Percentiles rank a stretch among this genome's conserved stretches.
Evolutionary conservation across 2,113 vertebrate species (phyloP).

Genomic region (Salvelinus namaycush): DNA sequence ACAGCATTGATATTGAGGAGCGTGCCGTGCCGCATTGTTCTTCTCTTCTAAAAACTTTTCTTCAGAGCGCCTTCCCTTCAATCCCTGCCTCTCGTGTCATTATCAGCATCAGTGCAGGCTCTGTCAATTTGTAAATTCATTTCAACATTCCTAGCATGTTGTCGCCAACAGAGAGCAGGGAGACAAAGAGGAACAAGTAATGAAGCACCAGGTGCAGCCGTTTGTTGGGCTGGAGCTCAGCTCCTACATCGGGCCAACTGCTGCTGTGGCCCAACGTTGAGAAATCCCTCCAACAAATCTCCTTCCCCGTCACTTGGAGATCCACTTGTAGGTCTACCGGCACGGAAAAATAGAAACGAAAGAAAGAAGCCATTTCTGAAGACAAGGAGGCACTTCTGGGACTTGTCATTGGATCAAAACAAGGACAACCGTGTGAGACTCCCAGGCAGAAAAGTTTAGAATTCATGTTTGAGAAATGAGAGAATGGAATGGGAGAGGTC

Average conservation of each 20-base stretch:
- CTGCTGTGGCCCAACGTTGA: conserved; percentile 28
- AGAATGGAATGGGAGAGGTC: conserved; percentile 1
- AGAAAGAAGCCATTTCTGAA: conserved; percentile 1
- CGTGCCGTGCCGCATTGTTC: conserved; percentile 31
- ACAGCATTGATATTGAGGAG: conserved; percentile 17
- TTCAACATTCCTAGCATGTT: conserved; percentile 36
- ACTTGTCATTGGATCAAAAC: conserved; percentile 30
- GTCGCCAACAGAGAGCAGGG: conserved; percentile 14
- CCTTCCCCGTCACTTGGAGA: background rate
- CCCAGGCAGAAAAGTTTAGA: conserved; percentile 11
- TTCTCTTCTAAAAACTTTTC: conserved; percentile 41
- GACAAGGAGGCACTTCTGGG: conserved; percentile 29
- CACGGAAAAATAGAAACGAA: background rate
- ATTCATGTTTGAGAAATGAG: background rate
- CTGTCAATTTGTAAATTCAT: conserved; percentile 29
- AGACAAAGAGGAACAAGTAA: conserved; percentile 43
- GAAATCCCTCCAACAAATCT: conserved; percentile 36
- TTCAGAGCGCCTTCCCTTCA: conserved; percentile 13
- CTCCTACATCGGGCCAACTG: conserved; percentile 9
- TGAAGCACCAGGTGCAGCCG: conserved; percentile 52
- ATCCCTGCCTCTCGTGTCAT: conserved; percentile 17
- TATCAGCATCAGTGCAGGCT: conserved; percentile 45
- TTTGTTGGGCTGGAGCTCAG: conserved; percentile 34
- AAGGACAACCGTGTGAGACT: background rate
- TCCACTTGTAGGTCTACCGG: background rate